Percentiles rank a stretch among this genome's conserved stretches.
Conservation (phyloP, 1,140 invertebrate genomes). For the Brachionus paranguensis region DNA sequence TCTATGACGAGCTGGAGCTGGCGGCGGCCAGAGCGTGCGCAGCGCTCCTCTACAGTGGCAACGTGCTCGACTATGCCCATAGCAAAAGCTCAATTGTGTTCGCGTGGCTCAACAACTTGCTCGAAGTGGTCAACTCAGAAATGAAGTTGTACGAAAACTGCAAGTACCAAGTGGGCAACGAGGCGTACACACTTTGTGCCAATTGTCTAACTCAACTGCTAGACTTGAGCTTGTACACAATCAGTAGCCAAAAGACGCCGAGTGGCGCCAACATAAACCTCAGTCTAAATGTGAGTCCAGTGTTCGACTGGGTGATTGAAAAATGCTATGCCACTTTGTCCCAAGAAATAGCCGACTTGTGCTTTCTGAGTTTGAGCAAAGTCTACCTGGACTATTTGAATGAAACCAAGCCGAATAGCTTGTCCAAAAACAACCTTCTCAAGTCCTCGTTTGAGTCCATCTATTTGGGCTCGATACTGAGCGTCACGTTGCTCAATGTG, state of each 20-base stretch:
- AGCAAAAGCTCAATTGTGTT: conserved; percentile 83
- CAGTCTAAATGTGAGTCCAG: not conserved
- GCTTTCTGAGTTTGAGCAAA: conserved; percentile 85
- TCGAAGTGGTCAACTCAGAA: conserved; percentile 75
- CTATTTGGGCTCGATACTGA: conserved; percentile 90
- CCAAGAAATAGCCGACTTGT: conserved; percentile 81
- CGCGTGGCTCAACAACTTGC: conserved; percentile 80
- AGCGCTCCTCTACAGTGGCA: conserved; percentile 83
- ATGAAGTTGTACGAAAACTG: conserved; percentile 47
- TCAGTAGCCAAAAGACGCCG: conserved; percentile 50
- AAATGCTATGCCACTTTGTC: conserved; percentile 81
- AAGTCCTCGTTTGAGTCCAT: conserved; percentile 26
- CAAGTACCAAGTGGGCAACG: conserved; percentile 1
- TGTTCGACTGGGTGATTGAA: conserved; percentile 85
- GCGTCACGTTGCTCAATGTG: conserved; percentile 89
- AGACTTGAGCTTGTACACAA: conserved; percentile 88
- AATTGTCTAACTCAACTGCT: conserved; percentile 87
- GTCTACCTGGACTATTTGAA: conserved; percentile 68
- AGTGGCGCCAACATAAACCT: not conserved
- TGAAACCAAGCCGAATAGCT: not conserved
- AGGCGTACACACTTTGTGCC: conserved; percentile 81
- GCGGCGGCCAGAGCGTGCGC: conserved; percentile 76
- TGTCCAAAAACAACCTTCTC: not conserved
- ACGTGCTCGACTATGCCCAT: conserved; percentile 73
- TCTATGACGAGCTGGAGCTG: conserved; percentile 62